These are phyloP conservation scores for Pyrgilauda ruficollis DNA, from an alignment of 2,113 vertebrate species.

Conservation along the genomic window DNA sequence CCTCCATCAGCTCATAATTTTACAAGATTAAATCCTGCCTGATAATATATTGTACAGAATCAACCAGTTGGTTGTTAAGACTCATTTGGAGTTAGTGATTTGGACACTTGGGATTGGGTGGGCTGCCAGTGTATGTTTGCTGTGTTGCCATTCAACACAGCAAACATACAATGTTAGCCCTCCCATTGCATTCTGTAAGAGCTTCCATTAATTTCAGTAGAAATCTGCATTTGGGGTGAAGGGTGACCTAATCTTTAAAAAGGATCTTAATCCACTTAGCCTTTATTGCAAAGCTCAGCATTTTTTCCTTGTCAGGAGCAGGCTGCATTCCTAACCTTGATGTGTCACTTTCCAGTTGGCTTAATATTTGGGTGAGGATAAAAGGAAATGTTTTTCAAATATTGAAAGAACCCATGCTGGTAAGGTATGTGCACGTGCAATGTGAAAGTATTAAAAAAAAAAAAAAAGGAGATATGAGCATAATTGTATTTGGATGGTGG, in stretches of 20 bases:
- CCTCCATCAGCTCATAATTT: background rate
- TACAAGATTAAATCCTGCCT: background rate
- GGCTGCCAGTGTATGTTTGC: background rate
- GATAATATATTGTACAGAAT: background rate
- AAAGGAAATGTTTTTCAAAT: constrained; percentile 45
- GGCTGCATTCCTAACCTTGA: constrained; percentile 58
- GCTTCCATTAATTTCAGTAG: constrained; percentile 22
- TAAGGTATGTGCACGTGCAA: background rate
- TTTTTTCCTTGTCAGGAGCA: constrained; percentile 43
- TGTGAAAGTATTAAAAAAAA: background rate
- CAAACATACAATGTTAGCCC: too few relatives aligned
- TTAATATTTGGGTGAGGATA: constrained; percentile 39
- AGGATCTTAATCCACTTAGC: constrained; percentile 55
- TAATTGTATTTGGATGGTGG: background rate
- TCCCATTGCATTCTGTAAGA: background rate
- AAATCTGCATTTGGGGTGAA: constrained; percentile 32
- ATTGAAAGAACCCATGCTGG: background rate
- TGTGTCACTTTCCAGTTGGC: constrained; percentile 50
- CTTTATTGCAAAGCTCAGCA: constrained; percentile 30
- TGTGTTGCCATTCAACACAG: background rate
- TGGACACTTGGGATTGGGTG: background rate
- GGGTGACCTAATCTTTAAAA: constrained; percentile 51
- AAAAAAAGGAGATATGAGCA: background rate
- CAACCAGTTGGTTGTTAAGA: background rate
- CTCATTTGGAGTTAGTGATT: background rate